Base-by-base conservation (phyloP, 1,140 invertebrate genomes). In the Aethina tumida region DNA sequence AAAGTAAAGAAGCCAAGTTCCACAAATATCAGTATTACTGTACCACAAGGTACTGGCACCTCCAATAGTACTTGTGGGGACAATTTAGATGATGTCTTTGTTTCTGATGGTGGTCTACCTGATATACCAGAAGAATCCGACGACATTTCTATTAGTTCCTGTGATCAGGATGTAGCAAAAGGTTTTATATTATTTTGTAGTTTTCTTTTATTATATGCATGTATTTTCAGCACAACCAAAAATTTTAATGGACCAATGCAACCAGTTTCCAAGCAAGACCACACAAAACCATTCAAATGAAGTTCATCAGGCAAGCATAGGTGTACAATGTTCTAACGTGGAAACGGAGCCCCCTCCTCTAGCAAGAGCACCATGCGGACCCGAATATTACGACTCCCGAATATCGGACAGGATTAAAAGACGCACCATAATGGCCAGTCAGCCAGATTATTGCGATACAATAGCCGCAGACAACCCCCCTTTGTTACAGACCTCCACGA, bases 381-480 rank as follows among this genome's bases (percentile, higher is more conserved):
- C 10, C 9, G 20, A 18, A n/a, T n/a, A n/a, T n/a, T n/a, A n/a
- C n/a, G n/a, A 56, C 25, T 53, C 53, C 6, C 35, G 53, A 41
- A 56, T 56, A 31, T 53, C 51, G 6, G 53, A 56, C 29, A 36
- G 49, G 33, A 56, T 56, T 19, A 55, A 37, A 32, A 38, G 24
- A 8, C 47, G 53, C 27, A 30, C 42, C 22, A 26, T 45, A 5
- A 34, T 39, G 27, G 27, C 39, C 14, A 29, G 29, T 17, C 35
- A 50, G 35, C 35, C 39, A 25, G 48, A 50, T 20, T 41, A 35
- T 27, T 50, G 37, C 17, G 44, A 47, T 45, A 21, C 26, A 5
- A 2, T 39, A 18, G n/a, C 26, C n/a, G 20, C 37, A 26, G 26
- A 21, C 10, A 14, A 25, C 21, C 30, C 31, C n/a, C 29, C 31